Evolutionary conservation across 2,888 invertebrate species (phyloP).

Genomic region (Morpho achilles): DNA sequence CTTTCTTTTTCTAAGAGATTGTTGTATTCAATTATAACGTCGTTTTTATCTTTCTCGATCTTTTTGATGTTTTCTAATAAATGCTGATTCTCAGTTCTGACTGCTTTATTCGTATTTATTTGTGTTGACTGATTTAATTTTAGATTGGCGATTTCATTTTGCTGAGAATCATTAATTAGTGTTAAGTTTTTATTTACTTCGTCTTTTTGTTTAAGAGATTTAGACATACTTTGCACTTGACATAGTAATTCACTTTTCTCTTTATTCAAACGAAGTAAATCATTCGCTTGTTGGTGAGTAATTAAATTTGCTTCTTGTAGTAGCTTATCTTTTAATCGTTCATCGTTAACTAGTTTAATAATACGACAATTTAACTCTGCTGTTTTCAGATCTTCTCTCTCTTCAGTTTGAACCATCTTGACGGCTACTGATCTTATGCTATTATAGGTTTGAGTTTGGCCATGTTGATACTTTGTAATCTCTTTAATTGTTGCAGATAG

Average conservation of each 20-base stretch:
- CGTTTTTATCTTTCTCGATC: slow-evolving; percentile 64
- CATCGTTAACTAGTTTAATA: slow-evolving; percentile 37
- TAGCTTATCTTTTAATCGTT: slow-evolving; percentile 50
- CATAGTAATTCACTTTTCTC: slow-evolving; percentile 54
- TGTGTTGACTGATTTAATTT: slow-evolving; percentile 39
- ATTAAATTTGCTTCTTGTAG: slow-evolving; percentile 44
- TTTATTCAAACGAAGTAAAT: slow-evolving; percentile 49
- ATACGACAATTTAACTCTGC: slow-evolving; percentile 37
- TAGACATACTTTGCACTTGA: slow-evolving; percentile 47
- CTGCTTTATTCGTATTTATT: slow-evolving; percentile 41
- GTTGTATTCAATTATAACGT: slow-evolving; percentile 68
- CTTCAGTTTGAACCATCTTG: slow-evolving; percentile 50
- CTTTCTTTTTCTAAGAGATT: slow-evolving; percentile 71
- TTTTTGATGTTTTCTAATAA: slow-evolving; percentile 57
- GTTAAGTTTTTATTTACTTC: slow-evolving; percentile 41
- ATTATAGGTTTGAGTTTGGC: slow-evolving; percentile 46
- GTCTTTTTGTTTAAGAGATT: slow-evolving; percentile 50
- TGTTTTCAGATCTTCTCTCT: slow-evolving; percentile 30
- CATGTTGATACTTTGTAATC: slow-evolving; percentile 29
- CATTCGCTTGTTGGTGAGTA: slow-evolving; percentile 51
- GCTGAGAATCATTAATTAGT: slow-evolving; percentile 40
- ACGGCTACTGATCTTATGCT: slow-evolving; percentile 29
- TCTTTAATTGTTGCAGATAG: slow-evolving; percentile 18
- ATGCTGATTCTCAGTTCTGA: slow-evolving; percentile 61
- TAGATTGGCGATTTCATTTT: slow-evolving; percentile 39